Conservation (phyloP, 2,888 invertebrate genomes). For the Ennomos quercinarius region DNA sequence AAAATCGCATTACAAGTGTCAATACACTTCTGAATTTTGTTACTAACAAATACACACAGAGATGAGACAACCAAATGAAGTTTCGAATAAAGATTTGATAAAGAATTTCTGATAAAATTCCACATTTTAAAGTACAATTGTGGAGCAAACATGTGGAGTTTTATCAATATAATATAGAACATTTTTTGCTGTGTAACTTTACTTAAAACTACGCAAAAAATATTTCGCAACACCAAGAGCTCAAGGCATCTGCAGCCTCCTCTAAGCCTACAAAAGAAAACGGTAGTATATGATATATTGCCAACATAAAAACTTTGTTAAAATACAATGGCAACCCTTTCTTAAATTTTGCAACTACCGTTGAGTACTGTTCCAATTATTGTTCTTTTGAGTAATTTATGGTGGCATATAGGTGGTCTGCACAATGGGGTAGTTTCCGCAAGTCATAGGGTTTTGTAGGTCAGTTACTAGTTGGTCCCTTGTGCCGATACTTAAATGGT, state of each 20-base stretch:
- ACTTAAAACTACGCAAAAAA: background rate
- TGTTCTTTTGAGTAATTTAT: constrained; percentile 71
- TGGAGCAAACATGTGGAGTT: background rate
- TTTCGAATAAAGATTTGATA: too few species aligned
- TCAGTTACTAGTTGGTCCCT: constrained; percentile 66
- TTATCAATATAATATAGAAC: background rate
- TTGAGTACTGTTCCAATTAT: constrained; percentile 71
- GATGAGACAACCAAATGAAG: too few species aligned
- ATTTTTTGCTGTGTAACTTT: too few species aligned
- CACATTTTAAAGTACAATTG: background rate
- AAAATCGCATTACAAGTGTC: too few species aligned
- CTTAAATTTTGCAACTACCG: constrained; percentile 73
- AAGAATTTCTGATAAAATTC: too few species aligned
- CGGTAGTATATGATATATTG: constrained; percentile 54
- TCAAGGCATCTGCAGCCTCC: constrained; percentile 1
- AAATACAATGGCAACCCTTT: constrained; percentile 67
- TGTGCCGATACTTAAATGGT: constrained; percentile 58
- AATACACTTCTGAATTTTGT: too few species aligned
- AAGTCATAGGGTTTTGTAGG: constrained; percentile 80
- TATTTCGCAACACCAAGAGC: constrained; percentile 8
- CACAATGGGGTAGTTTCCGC: constrained; percentile 65
- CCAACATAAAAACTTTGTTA: constrained; percentile 47
- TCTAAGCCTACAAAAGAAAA: constrained; percentile 27
- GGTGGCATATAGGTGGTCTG: constrained; percentile 73
- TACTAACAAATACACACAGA: too few species aligned